A percentile compares a stretch with the other conserved stretches of the same genome.
These are phyloP conservation scores for Enteromius thamalakanensis DNA, from an alignment of 2,797 vertebrate genomes.

Conservation along the genomic window DNA sequence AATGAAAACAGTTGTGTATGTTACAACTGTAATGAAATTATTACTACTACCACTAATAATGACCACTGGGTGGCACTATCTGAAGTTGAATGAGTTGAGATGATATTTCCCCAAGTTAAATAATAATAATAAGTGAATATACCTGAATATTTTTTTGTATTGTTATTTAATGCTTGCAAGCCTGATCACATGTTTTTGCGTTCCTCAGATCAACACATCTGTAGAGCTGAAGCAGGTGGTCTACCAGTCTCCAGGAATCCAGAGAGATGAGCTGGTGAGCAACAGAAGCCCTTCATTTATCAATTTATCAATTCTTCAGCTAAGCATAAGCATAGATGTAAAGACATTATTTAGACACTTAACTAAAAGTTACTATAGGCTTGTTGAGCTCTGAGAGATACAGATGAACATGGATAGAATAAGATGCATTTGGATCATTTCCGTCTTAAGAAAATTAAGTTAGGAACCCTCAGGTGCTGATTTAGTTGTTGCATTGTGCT, in stretches of 20 bases:
- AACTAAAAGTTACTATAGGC: neutral
- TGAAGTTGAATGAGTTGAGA: neutral
- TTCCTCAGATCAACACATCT: constrained; percentile 82
- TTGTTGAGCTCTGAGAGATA: neutral
- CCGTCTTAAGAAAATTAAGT: neutral
- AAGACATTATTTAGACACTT: neutral
- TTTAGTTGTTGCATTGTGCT: neutral
- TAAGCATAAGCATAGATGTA: neutral
- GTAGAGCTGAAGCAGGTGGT: constrained; percentile 84
- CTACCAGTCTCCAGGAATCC: constrained; percentile 87
- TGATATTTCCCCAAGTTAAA: neutral
- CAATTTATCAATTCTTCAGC: neutral
- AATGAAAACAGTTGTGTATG: no score
- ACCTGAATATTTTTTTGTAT: no score
- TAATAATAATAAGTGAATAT: neutral
- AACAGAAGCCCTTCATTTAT: neutral
- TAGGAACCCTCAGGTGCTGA: neutral
- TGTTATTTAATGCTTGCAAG: no score
- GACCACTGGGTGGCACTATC: constrained; percentile 11
- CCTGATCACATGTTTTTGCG: neutral
- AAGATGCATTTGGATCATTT: neutral
- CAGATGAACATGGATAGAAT: neutral
- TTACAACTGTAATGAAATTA: neutral
- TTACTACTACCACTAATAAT: no score
- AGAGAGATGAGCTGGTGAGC: constrained; percentile 88